Evolutionary conservation across 2,113 vertebrate genomes (phyloP), one percentile per base, ranked within the genome.

Genomic region (Aegypius monachus): DNA sequence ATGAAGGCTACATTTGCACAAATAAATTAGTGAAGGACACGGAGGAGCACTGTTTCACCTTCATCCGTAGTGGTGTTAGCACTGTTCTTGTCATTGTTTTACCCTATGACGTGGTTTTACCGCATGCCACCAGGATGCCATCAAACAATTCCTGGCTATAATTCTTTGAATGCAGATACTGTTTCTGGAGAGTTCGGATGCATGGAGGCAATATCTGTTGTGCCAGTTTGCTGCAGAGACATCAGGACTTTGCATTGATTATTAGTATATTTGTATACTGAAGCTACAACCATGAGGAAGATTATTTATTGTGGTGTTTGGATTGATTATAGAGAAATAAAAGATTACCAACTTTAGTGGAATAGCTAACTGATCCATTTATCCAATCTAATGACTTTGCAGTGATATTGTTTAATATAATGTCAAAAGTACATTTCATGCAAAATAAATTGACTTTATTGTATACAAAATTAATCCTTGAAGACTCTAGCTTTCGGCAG

Each of bases 191-290:
- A 63, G 14, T 63, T 86, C 53, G 53, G 11, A 26, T n/a, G 3
- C 10, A 27, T 26, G 16, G 34, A 34, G 78, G 68, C 19, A n/a
- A 1, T 22, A 15, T 43, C 16, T 73, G 19, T 17, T 0, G 0
- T 36, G 31, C 16, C 36, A 23, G 4, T 90, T 81, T 71, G 12
- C 34, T 66, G 29, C 38, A 82, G 16, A 92, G 23, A 36, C 3
- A 59, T 19, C 61, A 72, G 22, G 47, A 72, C 9, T 34, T 77
- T 55, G 32, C 42, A 40, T 3, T 23, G 8, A 2, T 61, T 88
- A 42, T 63, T n/a, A 48, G 11, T 59, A 6, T 7, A 4, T 65
- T 68, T 59, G 8, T n/a, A 23, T 42, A 38, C 13, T 36, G 62
- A 80, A 88, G 26, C 75, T 26, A 72, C 6, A 55, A 8, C 16